Percentiles rank a stretch among this genome's conserved stretches.
Evolutionary conservation across 2,797 vertebrate species (phyloP).

Genomic region (Linurgus olivaceus): DNA sequence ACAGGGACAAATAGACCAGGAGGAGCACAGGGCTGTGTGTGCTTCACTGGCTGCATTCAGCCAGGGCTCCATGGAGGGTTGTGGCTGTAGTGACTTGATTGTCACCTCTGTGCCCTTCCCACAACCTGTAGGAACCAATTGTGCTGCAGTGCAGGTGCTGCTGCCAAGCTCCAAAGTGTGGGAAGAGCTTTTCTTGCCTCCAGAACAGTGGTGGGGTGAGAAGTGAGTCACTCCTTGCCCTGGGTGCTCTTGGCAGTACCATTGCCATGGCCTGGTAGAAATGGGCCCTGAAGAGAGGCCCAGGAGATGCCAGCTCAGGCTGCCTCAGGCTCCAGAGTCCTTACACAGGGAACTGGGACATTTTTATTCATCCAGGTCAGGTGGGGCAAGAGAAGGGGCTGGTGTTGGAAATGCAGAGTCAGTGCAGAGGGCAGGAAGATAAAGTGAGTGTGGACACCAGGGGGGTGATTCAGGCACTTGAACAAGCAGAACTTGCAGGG

Average conservation of each 20-base stretch:
- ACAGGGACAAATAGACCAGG: not conserved
- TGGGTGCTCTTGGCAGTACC: not conserved
- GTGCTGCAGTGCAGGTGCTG: not conserved
- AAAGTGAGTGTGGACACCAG: not conserved
- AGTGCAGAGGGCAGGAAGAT: not conserved
- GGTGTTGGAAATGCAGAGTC: not conserved
- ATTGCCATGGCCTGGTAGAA: not conserved
- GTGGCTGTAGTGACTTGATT: not conserved
- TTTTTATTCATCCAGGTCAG: fast-evolving
- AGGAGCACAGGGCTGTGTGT: not conserved
- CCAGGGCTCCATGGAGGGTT: not conserved
- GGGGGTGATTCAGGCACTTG: not conserved
- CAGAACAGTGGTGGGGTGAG: not conserved
- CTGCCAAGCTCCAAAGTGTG: not conserved
- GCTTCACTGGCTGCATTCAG: not conserved
- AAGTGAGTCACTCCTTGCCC: not conserved
- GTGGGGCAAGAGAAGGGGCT: not conserved
- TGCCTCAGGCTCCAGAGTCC: not conserved
- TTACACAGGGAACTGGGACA: not conserved
- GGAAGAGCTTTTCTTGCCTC: not conserved
- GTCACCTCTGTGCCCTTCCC: not conserved
- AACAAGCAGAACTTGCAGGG: not conserved
- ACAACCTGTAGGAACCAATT: not conserved
- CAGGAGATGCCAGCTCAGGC: not conserved
- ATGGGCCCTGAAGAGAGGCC: not conserved